Evolutionary conservation across 2,888 invertebrate species (phyloP).

Genomic region (Drosophila merina): DNA sequence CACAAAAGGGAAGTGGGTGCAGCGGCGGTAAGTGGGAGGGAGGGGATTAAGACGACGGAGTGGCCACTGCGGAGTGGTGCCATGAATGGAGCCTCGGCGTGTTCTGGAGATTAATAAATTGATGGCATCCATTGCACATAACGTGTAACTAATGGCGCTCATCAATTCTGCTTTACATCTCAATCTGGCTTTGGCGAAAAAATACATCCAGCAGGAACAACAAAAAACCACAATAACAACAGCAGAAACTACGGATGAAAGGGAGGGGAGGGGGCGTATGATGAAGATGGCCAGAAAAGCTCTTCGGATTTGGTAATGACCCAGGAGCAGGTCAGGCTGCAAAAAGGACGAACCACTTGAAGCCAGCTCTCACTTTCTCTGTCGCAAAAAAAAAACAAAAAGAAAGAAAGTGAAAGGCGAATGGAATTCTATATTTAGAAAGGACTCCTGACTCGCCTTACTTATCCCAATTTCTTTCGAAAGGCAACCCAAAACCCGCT

Average conservation of each 20-base stretch:
- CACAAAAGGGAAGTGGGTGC: conserved; percentile 26
- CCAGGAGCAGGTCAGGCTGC: conserved; percentile 49
- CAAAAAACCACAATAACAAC: conserved; percentile 38
- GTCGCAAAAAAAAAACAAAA: background rate
- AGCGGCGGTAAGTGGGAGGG: conserved; percentile 8
- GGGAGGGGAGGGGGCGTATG: background rate
- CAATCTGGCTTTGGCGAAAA: conserved; percentile 83
- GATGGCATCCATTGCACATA: conserved; percentile 85
- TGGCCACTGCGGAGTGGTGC: conserved; percentile 50
- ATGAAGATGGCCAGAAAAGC: conserved; percentile 25
- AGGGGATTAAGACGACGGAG: conserved; percentile 73
- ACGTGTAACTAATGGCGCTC: conserved; percentile 85
- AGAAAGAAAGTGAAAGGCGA: conserved; percentile 42
- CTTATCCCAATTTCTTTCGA: conserved; percentile 49
- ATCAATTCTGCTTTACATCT: conserved; percentile 85
- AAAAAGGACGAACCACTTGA: conserved; percentile 44
- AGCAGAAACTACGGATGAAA: conserved; percentile 10
- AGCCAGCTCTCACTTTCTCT: conserved; percentile 57
- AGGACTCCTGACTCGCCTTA: conserved; percentile 15
- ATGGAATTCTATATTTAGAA: conserved; percentile 42
- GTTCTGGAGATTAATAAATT: conserved; percentile 85
- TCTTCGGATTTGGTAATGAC: conserved; percentile 60
- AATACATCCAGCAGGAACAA: conserved; percentile 33
- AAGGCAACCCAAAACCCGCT: conserved; percentile 13
- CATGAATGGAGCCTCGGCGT: conserved; percentile 78